phyloP scores from a whole-genome alignment of 2,888 invertebrate genomes.

The Helleia helle region DNA sequence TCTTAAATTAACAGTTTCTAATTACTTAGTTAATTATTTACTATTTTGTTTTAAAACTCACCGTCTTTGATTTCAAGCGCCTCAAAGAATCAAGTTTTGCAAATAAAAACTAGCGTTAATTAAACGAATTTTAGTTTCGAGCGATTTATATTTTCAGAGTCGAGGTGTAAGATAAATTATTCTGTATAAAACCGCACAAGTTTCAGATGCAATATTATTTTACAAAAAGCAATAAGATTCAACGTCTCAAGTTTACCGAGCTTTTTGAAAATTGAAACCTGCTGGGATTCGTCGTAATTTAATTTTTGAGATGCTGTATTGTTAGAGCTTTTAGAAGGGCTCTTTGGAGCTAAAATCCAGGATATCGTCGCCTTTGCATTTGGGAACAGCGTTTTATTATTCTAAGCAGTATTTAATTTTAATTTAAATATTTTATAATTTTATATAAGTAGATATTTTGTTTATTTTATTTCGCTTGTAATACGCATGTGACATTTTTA shows the following conservation, averaged over 20 bases:
- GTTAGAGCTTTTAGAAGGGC: constrained; percentile 42
- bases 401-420: constrained; percentile 15
- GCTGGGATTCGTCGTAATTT: constrained; percentile 56
- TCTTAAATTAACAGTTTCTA: constrained; percentile 45
- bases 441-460: too few species aligned
- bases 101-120: constrained; percentile 9
- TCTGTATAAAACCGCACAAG: constrained; percentile 14
- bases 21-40: constrained; percentile 25
- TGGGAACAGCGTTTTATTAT: constrained; percentile 19
- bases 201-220: constrained; percentile 42
- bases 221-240: constrained; percentile 35
- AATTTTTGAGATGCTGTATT: constrained; percentile 61
- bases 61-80: constrained; percentile 17
- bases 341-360: constrained; percentile 41
- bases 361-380: constrained; percentile 26
- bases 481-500: too few species aligned
- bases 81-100: constrained; percentile 4
- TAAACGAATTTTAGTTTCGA: constrained; percentile 7
- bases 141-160: constrained; percentile 7
- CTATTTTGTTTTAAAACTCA: constrained; percentile 15
- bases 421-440: too few species aligned
- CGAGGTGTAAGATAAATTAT: constrained; percentile 15
- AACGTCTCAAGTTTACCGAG: constrained; percentile 35
- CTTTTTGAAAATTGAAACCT: constrained; percentile 58
- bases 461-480: too few species aligned